Percentiles rank a stretch among this genome's conserved stretches.
phyloP scores from a whole-genome alignment of 2,888 invertebrate genomes.

The Dorcus parallelipipedus region DNA sequence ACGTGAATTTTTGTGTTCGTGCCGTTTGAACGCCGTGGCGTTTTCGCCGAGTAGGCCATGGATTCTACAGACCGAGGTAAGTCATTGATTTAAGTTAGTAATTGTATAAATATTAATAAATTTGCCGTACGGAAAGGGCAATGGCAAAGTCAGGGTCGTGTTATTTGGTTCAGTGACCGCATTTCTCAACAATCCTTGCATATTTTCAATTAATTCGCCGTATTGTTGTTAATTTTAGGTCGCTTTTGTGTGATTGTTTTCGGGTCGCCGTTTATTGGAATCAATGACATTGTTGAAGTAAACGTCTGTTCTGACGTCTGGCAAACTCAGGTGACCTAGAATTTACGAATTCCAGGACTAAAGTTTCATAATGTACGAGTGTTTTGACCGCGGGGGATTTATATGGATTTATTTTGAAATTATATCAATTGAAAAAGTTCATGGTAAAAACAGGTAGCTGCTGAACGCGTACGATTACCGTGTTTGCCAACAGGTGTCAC shows the following conservation, averaged over 20 bases:
- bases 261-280: too few species aligned
- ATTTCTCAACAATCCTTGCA: conserved; percentile 39
- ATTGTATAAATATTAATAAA: conserved; percentile 30
- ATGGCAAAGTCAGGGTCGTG: conserved; percentile 62
- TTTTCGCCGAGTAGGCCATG: conserved; percentile 31
- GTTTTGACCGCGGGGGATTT: too few species aligned
- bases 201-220: background rate
- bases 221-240: conserved; percentile 5
- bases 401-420: too few species aligned
- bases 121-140: conserved; percentile 52
- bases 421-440: too few species aligned
- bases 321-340: too few species aligned
- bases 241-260: background rate
- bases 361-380: background rate
- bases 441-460: conserved; percentile 2
- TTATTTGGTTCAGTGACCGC: conserved; percentile 61
- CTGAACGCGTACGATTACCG: background rate
- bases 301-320: too few species aligned
- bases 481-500: conserved; percentile 25
- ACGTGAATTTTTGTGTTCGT: conserved; percentile 33
- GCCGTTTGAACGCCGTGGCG: conserved; percentile 23
- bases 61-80: conserved; percentile 44
- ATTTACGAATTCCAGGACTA: too few species aligned
- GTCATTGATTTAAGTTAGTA: conserved; percentile 32
- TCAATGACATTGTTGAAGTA: too few species aligned